These are phyloP conservation scores for Parotocinclus haroldoi DNA, from an alignment of 2,797 vertebrate species.

Conservation along the genomic window DNA sequence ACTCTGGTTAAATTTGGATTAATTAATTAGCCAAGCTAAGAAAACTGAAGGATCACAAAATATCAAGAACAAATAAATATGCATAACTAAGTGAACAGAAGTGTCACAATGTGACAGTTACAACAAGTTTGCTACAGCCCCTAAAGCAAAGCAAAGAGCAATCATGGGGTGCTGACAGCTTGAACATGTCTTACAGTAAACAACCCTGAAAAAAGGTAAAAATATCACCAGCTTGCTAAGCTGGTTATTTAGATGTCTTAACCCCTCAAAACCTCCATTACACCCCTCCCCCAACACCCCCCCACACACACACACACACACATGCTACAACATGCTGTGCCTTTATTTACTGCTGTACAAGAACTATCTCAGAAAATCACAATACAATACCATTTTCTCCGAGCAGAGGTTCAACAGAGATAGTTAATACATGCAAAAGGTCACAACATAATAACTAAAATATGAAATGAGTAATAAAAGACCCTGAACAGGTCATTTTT, in stretches of 20 bases:
- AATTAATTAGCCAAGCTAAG: conserved; percentile 1
- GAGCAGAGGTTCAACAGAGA: too few relatives aligned
- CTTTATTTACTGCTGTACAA: conserved; percentile 62
- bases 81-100: not conserved
- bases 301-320: too few relatives aligned
- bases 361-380: too few relatives aligned
- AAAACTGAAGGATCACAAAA: conserved; percentile 1
- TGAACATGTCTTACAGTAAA: conserved; percentile 78
- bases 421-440: too few relatives aligned
- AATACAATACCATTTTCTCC: too few relatives aligned
- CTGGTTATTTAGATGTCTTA: conserved; percentile 77
- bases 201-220: conserved; percentile 64
- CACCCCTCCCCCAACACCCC: too few relatives aligned
- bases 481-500: too few relatives aligned
- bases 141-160: conserved; percentile 30
- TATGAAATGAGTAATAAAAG: too few relatives aligned
- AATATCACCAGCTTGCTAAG: conserved; percentile 76
- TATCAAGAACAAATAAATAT: conserved; percentile 11
- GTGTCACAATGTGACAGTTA: conserved; percentile 33
- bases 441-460: too few relatives aligned
- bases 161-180: conserved; percentile 79
- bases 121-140: conserved; percentile 24
- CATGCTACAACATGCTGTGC: conserved; percentile 65
- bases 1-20: not conserved
- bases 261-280: conserved; percentile 52